phyloP scores from a whole-genome alignment of 1,140 invertebrate genomes.

The Drosophila kikkawai region DNA sequence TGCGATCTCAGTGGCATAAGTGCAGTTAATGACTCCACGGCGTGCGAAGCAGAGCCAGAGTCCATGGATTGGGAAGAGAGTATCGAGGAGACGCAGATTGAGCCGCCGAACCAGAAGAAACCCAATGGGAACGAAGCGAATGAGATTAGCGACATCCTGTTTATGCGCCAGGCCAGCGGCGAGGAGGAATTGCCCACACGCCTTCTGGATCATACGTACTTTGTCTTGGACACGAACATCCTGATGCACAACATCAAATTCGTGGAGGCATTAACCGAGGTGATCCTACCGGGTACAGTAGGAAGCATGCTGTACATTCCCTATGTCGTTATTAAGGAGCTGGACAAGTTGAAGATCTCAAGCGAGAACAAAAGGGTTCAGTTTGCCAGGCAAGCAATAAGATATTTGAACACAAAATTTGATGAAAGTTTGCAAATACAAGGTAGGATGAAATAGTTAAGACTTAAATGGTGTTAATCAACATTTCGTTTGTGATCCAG shows the following conservation, averaged over 20 bases:
- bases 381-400: constrained; percentile 70
- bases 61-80: constrained; percentile 51
- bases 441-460: constrained; percentile 37
- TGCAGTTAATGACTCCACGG: constrained; percentile 15
- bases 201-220: constrained; percentile 44
- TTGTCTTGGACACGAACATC: constrained; percentile 61
- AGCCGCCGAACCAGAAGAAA: background rate
- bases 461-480: background rate
- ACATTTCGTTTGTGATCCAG: constrained; percentile 30
- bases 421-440: constrained; percentile 63
- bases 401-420: constrained; percentile 70
- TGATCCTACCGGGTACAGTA: constrained; percentile 18
- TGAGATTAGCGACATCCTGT: constrained; percentile 7
- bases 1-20: background rate
- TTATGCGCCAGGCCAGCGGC: constrained; percentile 16
- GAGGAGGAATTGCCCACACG: constrained; percentile 27
- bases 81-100: background rate
- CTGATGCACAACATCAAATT: constrained; percentile 40
- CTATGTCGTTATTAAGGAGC: constrained; percentile 63
- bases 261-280: constrained; percentile 22
- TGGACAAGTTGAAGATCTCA: constrained; percentile 70
- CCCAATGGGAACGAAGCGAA: background rate
- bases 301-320: constrained; percentile 54
- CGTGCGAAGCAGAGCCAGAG: constrained; percentile 12
- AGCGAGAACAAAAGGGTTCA: constrained; percentile 1